Evolutionary conservation across 2,888 invertebrate species (phyloP).

Genomic region (Alentia gelatinosa): DNA sequence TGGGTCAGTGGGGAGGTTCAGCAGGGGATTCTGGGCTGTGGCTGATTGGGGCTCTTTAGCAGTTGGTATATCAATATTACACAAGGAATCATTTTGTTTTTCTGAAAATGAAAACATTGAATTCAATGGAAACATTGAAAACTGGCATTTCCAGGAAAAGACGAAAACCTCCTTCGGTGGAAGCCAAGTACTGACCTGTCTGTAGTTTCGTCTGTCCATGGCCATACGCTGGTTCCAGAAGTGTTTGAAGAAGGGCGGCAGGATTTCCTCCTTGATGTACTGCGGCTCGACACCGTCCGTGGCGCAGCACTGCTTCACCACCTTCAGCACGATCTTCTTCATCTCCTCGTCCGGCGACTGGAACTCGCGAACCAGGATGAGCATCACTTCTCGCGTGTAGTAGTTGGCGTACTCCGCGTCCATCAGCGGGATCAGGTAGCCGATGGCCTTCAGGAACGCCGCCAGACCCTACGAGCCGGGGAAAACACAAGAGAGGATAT

Average conservation of each 20-base stretch:
- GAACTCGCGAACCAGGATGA: conserved; percentile 99
- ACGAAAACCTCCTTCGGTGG: no score
- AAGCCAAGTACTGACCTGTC: conserved; percentile 93
- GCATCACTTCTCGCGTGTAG: conserved; percentile 99
- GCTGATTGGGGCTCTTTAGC: no score
- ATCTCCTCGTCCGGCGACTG: conserved; percentile 99
- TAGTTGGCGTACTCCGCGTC: conserved; percentile 99
- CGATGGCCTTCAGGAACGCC: conserved; percentile 93
- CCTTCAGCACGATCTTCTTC: conserved; percentile 99
- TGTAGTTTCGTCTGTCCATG: conserved; percentile 96
- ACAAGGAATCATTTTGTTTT: no score
- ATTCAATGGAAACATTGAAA: no score
- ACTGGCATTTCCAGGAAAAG: no score
- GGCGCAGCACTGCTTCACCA: conserved; percentile 99
- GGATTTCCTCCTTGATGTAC: conserved; percentile 99
- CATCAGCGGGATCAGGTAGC: conserved; percentile 99
- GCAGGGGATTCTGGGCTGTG: no score
- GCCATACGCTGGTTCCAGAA: conserved; percentile 99
- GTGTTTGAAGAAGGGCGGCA: conserved; percentile 98
- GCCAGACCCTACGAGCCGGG: conserved; percentile 62
- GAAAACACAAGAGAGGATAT: no score
- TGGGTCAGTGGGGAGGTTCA: no score
- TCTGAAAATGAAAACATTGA: no score
- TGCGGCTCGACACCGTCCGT: conserved; percentile 99
- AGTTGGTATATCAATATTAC: no score